Evolutionary conservation across 2,113 vertebrate genomes (phyloP), one percentile per base, ranked within the genome.

Genomic region (Notiomystis cincta): DNA sequence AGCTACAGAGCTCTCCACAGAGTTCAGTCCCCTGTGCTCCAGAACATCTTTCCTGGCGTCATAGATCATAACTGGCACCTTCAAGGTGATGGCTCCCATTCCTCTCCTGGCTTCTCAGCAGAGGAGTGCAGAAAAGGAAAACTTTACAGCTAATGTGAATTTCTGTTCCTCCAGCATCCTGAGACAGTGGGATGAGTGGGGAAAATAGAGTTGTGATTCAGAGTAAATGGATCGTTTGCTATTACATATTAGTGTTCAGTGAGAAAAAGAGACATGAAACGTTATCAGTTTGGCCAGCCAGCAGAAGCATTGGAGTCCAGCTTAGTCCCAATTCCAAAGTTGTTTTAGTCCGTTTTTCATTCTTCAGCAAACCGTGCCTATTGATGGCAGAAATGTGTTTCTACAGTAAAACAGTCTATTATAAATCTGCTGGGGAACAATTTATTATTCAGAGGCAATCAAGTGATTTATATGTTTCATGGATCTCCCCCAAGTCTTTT

Each of bases 381-480:
- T 20, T 77, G 79, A 82, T 6, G 38, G 35, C 69, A 91, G 77
- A 87, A 87, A 64, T 87, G 80, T 70, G 51, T 71, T 84, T 78
- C 71, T 81, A 42, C 5, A 8, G 67, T 90, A 67, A 85, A 92
- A 42, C 35, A 85, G 31, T 31, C 45, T 88, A 19, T 70, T 85
- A 38, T 37, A 85, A 90, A 85, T 73, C 82, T 93, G 24, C 88
- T 70, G 47, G 58, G 62, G 38, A 86, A 47, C 0, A 0, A 77
- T 70, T 79, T 91, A 51, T 89, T 96, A 80, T 91, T 86, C 66
- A 58, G 66, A 70, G 54, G 62, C 84, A 83, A 94, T 90, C 87
- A 80, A 86, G 42, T 85, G 82, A 66, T 94, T 70, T 92, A 56
- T 72, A 71, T 70, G 33, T 78, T 85, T 78, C 61, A 35, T 82